Percentiles rank a stretch among this genome's conserved stretches.
phyloP scores from a whole-genome alignment of 1,140 invertebrate genomes.

The Eurosta solidaginis region DNA sequence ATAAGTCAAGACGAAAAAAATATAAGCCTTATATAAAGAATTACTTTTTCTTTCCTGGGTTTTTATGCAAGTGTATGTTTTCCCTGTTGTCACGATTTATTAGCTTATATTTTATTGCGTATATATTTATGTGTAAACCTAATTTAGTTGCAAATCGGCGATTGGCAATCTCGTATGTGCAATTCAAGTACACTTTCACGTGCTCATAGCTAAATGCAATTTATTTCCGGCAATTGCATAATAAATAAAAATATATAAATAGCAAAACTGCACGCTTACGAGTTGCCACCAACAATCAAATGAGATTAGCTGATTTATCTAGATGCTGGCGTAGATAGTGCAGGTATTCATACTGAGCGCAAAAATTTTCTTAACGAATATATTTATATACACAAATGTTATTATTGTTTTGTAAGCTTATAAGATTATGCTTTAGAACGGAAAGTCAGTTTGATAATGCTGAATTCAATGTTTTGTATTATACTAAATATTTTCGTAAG shows the following conservation, averaged over 20 bases:
- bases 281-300: background rate
- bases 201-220: background rate
- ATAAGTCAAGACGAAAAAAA: too few species aligned
- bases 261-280: background rate
- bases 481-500: too few species aligned
- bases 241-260: background rate
- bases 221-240: slow-evolving; percentile 8
- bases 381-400: background rate
- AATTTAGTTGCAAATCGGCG: background rate
- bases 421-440: too few species aligned
- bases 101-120: too few species aligned
- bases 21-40: too few species aligned
- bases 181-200: slow-evolving; percentile 17
- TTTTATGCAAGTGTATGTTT: background rate
- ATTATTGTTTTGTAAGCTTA: too few species aligned
- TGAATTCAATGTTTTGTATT: too few species aligned
- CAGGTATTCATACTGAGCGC: too few species aligned
- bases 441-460: too few species aligned
- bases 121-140: background rate
- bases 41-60: too few species aligned
- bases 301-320: background rate
- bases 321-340: too few species aligned
- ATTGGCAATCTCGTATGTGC: slow-evolving; percentile 9
- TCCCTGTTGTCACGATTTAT: background rate
- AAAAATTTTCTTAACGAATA: background rate